Evolutionary conservation across 2,888 invertebrate genomes (phyloP), one percentile per base, ranked within the genome.

Genomic region (Synergus japonicus): DNA sequence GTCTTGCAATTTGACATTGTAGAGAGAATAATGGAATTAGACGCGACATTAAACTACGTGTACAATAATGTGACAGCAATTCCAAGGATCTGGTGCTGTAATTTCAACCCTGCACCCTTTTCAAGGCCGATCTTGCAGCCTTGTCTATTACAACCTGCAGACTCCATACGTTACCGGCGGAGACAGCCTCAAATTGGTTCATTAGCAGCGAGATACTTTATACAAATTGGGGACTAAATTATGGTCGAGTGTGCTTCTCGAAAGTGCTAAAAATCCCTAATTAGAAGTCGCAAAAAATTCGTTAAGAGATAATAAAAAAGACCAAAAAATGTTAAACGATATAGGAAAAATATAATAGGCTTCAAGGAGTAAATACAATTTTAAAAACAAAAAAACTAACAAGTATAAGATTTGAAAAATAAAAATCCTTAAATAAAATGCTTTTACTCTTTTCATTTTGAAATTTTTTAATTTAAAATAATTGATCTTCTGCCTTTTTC

Each of bases 181-280:
- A 88, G 91, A 89, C 91, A 90, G 90, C 90, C 87, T 92, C 91
- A 91, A 92, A 92, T 92, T 92, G 91, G 91, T 92, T 92, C 92
- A 91, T 92, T 92, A 92, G 90, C 90, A 86, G 85, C 86, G 87
- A 88, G 89, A 91, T 91, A 91, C 91, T 91, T 91, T 91, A 91
- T 91, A 92, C 90, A 91, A 92, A 91, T 91, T 91, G 91, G 89
- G 86, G 88, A 89, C 87, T 91, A 90, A 90, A 91, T 91, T 91
- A 91, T 87, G 85, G 79, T 77, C 66, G 80, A 67, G 76, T 43
- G 49, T 73, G 76, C 64, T 77, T 77, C 78, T 79, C 67, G 54
- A 67, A 13, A 78, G 60, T 58, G 76, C 78, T 78, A 88, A 90
- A 90, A 90, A 90, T 89, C 86, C 85, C 86, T 90, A 90, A 90